phyloP scores from a whole-genome alignment of 1,140 invertebrate genomes.

The Chelonus insularis region DNA sequence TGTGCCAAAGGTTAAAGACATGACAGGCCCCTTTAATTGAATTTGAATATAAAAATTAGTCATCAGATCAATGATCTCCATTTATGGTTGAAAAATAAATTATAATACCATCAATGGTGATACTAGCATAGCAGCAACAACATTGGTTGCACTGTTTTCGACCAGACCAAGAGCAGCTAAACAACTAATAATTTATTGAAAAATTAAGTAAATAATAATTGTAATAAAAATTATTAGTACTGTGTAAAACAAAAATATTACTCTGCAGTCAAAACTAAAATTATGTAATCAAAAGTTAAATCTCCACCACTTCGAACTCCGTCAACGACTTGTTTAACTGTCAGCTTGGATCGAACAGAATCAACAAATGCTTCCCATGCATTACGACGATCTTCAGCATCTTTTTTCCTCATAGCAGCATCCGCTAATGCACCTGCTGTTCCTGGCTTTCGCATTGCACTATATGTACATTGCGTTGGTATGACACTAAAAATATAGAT shows the following conservation, averaged over 20 bases:
- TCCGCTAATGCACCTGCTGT: slow-evolving; percentile 25
- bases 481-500: slow-evolving; percentile 50
- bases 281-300: slow-evolving; percentile 81
- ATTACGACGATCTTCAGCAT: slow-evolving; percentile 59
- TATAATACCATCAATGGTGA: slow-evolving; percentile 76
- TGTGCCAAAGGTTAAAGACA: slow-evolving; percentile 82
- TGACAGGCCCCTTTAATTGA: slow-evolving; percentile 72
- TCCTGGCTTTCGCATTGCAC: slow-evolving; percentile 39
- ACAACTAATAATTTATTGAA: slow-evolving; percentile 42
- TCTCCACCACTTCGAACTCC: slow-evolving; percentile 75
- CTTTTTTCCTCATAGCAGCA: slow-evolving; percentile 26
- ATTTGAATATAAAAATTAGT: too few species aligned
- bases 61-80: too few species aligned
- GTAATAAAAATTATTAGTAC: background rate
- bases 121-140: slow-evolving; percentile 86
- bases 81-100: slow-evolving; percentile 5
- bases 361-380: slow-evolving; percentile 72
- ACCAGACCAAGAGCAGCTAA: slow-evolving; percentile 74
- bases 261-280: slow-evolving; percentile 79
- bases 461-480: slow-evolving; percentile 54
- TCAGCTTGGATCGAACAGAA: slow-evolving; percentile 76
- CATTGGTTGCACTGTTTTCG: slow-evolving; percentile 79
- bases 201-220: slow-evolving; percentile 8
- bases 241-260: slow-evolving; percentile 56
- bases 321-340: slow-evolving; percentile 84